Conservation (phyloP, 2,113 vertebrate species). For the Solea senegalensis region DNA sequence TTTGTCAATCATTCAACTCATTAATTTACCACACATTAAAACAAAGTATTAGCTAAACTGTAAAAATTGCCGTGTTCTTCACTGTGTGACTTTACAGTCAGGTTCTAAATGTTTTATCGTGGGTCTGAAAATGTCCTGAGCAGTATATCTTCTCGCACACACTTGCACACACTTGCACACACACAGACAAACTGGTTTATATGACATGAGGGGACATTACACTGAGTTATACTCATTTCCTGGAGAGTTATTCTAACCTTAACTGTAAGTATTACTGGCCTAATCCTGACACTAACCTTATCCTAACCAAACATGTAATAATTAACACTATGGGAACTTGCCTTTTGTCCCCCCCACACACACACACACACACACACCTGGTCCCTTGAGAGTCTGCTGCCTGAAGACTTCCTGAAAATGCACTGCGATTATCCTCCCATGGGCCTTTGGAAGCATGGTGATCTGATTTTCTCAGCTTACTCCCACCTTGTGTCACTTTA, state of each 20-base stretch:
- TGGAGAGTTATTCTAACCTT: too few species aligned
- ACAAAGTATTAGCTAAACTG: background rate
- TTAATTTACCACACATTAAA: too few species aligned
- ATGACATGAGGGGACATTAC: too few species aligned
- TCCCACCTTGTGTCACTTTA: constrained; percentile 9
- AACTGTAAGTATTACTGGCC: too few species aligned
- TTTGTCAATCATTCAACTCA: too few species aligned
- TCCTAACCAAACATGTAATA: too few species aligned
- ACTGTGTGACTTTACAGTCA: constrained; percentile 31
- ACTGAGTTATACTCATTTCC: too few species aligned
- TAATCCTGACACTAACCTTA: too few species aligned
- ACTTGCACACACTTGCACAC: too few species aligned
- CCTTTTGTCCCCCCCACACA: background rate
- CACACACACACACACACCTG: constrained; percentile 21
- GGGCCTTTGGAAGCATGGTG: constrained; percentile 57
- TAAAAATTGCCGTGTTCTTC: constrained; percentile 18
- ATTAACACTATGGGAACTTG: too few species aligned
- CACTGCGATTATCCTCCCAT: constrained; percentile 53
- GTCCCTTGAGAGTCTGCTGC: constrained; percentile 51
- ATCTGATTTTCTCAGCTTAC: constrained; percentile 65
- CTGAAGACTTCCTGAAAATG: constrained; percentile 64
- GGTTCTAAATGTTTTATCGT: constrained; percentile 38
- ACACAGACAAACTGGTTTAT: too few species aligned
- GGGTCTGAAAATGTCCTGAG: constrained; percentile 24
- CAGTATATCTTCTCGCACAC: too few species aligned